These are phyloP conservation scores for Enteromius anoplus DNA, from an alignment of 2,797 vertebrate genomes.

Conservation along the genomic window DNA sequence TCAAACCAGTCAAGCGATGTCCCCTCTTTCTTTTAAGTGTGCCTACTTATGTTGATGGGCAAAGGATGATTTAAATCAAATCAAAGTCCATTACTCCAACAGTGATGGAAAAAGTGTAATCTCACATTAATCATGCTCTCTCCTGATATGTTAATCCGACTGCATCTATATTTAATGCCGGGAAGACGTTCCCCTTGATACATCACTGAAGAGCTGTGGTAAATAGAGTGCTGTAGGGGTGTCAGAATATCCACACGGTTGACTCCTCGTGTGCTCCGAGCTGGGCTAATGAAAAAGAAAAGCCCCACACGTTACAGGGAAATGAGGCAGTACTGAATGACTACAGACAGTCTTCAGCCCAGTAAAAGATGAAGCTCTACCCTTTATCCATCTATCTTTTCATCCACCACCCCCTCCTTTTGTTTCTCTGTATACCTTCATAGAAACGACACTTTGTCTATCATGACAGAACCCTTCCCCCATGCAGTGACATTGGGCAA, in stretches of 20 bases:
- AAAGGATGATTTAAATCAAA: conserved; percentile 61
- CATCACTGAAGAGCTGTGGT: conserved; percentile 52
- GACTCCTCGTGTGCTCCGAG: conserved; percentile 33
- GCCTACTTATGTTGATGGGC: conserved; percentile 54
- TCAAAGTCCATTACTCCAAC: conserved; percentile 65
- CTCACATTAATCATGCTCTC: conserved; percentile 65
- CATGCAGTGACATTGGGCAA: conserved; percentile 48
- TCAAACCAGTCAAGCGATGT: conserved; percentile 19
- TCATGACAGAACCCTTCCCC: conserved; percentile 53
- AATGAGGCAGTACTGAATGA: conserved; percentile 48
- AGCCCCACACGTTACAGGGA: conserved; percentile 20
- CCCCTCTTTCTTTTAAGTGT: conserved; percentile 37
- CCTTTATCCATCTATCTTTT: conserved; percentile 24
- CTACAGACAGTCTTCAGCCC: conserved; percentile 26
- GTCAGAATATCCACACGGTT: conserved; percentile 48
- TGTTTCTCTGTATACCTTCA: conserved; percentile 17
- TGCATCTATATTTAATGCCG: conserved; percentile 66
- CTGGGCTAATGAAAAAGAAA: conserved; percentile 45
- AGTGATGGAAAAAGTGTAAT: conserved; percentile 64
- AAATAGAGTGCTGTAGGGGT: conserved; percentile 59
- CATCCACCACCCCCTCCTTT: conserved; percentile 21
- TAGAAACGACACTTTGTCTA: conserved; percentile 37
- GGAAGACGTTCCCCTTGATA: conserved; percentile 52
- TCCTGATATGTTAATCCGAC: conserved; percentile 61
- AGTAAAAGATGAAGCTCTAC: conserved; percentile 40